Conservation (phyloP, 2,797 vertebrate species). For the Phylloscopus collybita region DNA sequence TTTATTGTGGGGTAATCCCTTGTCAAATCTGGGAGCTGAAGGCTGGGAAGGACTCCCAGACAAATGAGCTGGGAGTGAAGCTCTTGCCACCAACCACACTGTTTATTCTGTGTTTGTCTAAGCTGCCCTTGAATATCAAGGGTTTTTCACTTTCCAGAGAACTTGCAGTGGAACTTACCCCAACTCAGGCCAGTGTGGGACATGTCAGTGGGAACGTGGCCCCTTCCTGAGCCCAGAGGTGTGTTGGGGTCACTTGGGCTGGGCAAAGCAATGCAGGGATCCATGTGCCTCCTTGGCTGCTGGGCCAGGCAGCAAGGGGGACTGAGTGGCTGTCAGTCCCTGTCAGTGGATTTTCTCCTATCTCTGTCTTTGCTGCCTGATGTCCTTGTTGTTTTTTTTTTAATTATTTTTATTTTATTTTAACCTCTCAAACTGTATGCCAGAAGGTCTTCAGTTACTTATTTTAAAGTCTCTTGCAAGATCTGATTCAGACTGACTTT, state of each 20-base stretch:
- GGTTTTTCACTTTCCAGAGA: background rate
- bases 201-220: rapidly evolving
- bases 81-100: rapidly evolving
- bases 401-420: background rate
- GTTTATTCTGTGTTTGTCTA: background rate
- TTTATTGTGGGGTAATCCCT: background rate
- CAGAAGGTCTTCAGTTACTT: background rate
- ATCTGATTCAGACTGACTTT: background rate
- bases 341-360: background rate
- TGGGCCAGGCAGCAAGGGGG: background rate
- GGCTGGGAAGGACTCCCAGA: background rate
- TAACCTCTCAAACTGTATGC: background rate
- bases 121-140: background rate
- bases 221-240: background rate
- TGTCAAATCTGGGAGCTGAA: background rate
- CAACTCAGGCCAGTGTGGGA: rapidly evolving
- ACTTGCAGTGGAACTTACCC: background rate
- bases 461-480: background rate
- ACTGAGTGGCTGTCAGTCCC: background rate
- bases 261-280: rapidly evolving
- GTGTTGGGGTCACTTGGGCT: rapidly evolving
- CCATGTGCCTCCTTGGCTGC: rapidly evolving
- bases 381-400: rapidly evolving
- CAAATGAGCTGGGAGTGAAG: background rate
- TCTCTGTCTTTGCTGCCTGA: background rate